Percentiles rank a stretch among this genome's conserved stretches.
phyloP scores from a whole-genome alignment of 1,140 invertebrate genomes.

The Drosophila varians region DNA sequence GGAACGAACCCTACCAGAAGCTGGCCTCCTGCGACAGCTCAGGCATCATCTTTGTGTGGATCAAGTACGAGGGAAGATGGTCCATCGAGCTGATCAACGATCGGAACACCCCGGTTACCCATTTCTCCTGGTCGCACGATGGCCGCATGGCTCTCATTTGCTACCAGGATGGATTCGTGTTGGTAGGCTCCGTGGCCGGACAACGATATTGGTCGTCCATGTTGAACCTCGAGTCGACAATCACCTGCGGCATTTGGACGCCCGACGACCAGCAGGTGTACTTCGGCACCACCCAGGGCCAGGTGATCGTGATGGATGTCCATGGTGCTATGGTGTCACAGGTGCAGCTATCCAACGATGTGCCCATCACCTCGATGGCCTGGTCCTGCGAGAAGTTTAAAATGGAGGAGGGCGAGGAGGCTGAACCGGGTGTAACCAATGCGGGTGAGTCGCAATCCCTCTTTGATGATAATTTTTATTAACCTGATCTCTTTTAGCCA shows the following conservation, averaged over 20 bases:
- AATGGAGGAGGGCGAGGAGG: slow-evolving; percentile 96
- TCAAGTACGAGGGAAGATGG: slow-evolving; percentile 99
- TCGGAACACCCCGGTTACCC: slow-evolving; percentile 96
- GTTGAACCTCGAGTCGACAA: slow-evolving; percentile 95
- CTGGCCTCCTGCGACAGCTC: slow-evolving; percentile 98
- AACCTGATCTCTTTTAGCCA: slow-evolving; percentile 70
- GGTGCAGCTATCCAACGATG: slow-evolving; percentile 91
- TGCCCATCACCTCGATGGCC: slow-evolving; percentile 94
- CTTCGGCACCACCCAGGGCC: slow-evolving; percentile 96
- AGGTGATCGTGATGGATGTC: slow-evolving; percentile 97
- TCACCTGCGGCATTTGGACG: slow-evolving; percentile 98
- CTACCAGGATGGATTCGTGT: slow-evolving; percentile 98
- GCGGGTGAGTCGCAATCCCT: slow-evolving; percentile 74
- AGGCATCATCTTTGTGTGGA: slow-evolving; percentile 99
- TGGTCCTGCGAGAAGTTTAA: slow-evolving; percentile 99
- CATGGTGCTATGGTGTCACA: slow-evolving; percentile 97
- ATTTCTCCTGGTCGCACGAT: slow-evolving; percentile 99
- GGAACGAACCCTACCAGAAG: slow-evolving; percentile 99
- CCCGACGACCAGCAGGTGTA: slow-evolving; percentile 99
- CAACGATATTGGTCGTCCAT: slow-evolving; percentile 99
- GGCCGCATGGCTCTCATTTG: slow-evolving; percentile 99
- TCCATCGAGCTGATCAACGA: slow-evolving; percentile 99
- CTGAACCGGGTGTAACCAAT: slow-evolving; percentile 85
- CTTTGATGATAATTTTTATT: no score
- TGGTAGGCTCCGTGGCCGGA: slow-evolving; percentile 97